Evolutionary conservation across 2,888 invertebrate genomes (phyloP).

Genomic region (Uloborus plumipes): DNA sequence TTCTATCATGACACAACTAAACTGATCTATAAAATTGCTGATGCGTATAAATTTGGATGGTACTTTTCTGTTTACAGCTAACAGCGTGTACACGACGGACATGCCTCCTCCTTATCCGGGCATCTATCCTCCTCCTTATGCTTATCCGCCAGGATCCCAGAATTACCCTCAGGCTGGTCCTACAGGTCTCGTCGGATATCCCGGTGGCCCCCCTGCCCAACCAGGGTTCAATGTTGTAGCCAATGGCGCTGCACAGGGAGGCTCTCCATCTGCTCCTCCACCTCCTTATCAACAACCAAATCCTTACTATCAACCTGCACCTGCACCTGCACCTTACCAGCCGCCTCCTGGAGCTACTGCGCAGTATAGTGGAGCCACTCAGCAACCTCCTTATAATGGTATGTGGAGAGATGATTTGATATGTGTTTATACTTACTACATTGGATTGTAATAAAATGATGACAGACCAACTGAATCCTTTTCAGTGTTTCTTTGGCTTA

Average conservation of each 20-base stretch:
- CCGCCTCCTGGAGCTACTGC: constrained; percentile 3
- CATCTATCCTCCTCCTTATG: constrained; percentile 73
- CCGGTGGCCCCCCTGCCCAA: neutral
- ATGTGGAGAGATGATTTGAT: too few species aligned
- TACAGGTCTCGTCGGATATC: constrained; percentile 7
- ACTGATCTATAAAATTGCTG: too few species aligned
- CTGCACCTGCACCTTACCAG: too few species aligned
- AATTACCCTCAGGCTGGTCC: constrained; percentile 36
- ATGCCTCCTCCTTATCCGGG: constrained; percentile 96
- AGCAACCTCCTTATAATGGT: constrained; percentile 31
- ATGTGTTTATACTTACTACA: too few species aligned
- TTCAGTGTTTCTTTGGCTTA: too few species aligned
- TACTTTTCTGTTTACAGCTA: constrained; percentile 74
- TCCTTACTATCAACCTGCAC: neutral
- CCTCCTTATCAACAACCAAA: constrained; percentile 6
- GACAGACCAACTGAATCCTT: too few species aligned
- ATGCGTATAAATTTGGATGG: too few species aligned
- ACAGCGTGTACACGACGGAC: constrained; percentile 89
- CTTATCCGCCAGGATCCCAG: constrained; percentile 39
- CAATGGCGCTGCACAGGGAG: constrained; percentile 1
- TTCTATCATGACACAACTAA: too few species aligned
- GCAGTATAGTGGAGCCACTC: constrained; percentile 12
- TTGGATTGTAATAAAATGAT: too few species aligned
- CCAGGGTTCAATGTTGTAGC: constrained; percentile 6
- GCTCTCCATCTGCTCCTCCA: constrained; percentile 12